Percentiles rank a stretch among this genome's conserved stretches.
phyloP scores from a whole-genome alignment of 2,797 vertebrate genomes.

The Rhinogobio ventralis region DNA sequence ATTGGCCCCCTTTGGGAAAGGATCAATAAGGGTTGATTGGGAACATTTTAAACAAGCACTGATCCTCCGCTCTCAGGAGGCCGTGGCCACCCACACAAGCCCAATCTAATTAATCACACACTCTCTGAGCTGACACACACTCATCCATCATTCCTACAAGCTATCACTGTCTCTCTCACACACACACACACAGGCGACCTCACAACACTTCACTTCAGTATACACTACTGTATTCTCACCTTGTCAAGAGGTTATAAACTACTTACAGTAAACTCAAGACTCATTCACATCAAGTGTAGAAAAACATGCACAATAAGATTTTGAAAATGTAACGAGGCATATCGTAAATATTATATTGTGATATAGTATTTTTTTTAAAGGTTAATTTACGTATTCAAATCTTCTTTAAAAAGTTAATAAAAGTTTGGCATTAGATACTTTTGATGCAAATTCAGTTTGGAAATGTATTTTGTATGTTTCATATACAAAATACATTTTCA shows the following conservation, averaged over 20 bases:
- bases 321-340: background rate
- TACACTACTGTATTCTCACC: background rate
- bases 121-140: constrained; percentile 52
- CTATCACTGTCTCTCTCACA: background rate
- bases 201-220: constrained; percentile 7
- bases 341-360: background rate
- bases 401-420: background rate
- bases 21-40: constrained; percentile 64
- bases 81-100: constrained; percentile 59
- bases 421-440: background rate
- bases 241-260: constrained; percentile 19
- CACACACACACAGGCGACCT: constrained; percentile 17
- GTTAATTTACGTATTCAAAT: background rate
- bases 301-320: background rate
- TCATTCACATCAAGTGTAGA: background rate
- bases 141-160: constrained; percentile 57
- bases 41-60: constrained; percentile 63
- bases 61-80: constrained; percentile 56
- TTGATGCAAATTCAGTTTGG: background rate
- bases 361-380: background rate
- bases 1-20: constrained; percentile 61
- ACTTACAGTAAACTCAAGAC: background rate
- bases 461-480: background rate
- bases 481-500: no score
- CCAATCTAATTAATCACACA: constrained; percentile 62